phyloP scores from a whole-genome alignment of 2,797 vertebrate genomes.

The Pempheris klunzingeri region DNA sequence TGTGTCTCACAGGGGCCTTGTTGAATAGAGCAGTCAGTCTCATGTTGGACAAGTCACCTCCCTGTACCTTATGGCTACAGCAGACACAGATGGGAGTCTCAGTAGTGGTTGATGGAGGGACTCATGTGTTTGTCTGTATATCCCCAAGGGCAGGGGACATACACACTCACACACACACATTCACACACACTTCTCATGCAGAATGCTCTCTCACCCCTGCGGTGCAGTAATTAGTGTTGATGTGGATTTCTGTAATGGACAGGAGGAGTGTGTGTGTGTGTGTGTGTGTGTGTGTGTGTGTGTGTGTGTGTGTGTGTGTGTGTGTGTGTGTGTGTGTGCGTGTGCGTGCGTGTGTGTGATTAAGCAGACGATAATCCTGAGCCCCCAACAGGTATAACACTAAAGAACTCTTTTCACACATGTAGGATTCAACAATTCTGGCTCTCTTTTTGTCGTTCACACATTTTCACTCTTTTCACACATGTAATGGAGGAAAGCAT shows the following conservation, averaged over 20 bases:
- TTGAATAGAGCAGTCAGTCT: conserved; percentile 58
- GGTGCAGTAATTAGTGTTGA: too few relatives aligned
- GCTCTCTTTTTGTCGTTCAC: conserved; percentile 22
- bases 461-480: conserved; percentile 27
- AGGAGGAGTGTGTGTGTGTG: conserved; percentile 23
- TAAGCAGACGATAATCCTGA: conserved; percentile 23
- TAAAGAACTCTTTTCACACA: conserved; percentile 23
- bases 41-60: conserved; percentile 62
- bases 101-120: conserved; percentile 50
- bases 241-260: too few relatives aligned
- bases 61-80: conserved; percentile 50
- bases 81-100: conserved; percentile 68
- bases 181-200: conserved; percentile 7
- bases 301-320: conserved; percentile 17
- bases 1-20: conserved; percentile 22
- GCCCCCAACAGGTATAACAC: conserved; percentile 24
- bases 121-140: conserved; percentile 46
- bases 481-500: conserved; percentile 35
- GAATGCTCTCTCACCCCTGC: too few relatives aligned
- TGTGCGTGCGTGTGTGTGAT: conserved; percentile 5
- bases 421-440: conserved; percentile 13
- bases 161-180: background rate
- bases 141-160: conserved; percentile 49
- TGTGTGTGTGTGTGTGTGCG: too few relatives aligned
- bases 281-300: conserved; percentile 9